Conservation (phyloP, 2,888 invertebrate genomes). For the Glomeris marginata region DNA sequence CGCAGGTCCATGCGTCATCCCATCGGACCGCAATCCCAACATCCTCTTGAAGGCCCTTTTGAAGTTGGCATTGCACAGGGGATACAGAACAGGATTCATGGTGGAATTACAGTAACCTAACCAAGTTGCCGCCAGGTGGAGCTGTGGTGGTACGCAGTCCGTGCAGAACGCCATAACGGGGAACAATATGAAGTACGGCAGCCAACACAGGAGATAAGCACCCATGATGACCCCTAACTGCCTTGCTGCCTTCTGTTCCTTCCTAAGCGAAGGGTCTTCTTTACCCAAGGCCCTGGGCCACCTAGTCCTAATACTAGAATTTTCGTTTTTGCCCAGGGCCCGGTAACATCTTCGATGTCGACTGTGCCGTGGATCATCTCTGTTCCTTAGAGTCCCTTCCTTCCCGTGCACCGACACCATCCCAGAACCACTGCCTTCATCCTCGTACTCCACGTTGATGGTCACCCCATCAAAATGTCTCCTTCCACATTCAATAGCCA, state of each 20-base stretch:
- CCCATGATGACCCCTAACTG: conserved; percentile 43
- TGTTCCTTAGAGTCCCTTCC: conserved; percentile 17
- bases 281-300: conserved; percentile 8
- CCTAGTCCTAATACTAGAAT: conserved; percentile 5
- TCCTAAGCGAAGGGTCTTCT: conserved; percentile 16
- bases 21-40: conserved; percentile 16
- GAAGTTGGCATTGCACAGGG: conserved; percentile 36
- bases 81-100: conserved; percentile 37
- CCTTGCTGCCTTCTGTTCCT: conserved; percentile 38
- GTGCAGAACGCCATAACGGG: conserved; percentile 38
- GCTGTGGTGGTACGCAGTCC: conserved; percentile 31
- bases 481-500: background rate
- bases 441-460: conserved; percentile 22
- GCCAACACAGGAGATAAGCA: conserved; percentile 41
- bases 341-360: conserved; percentile 5
- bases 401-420: conserved; percentile 22
- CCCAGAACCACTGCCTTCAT: conserved; percentile 14
- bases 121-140: conserved; percentile 35
- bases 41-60: conserved; percentile 29
- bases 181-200: conserved; percentile 43
- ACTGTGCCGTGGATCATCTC: background rate
- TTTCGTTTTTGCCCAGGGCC: background rate
- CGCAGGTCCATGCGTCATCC: conserved; percentile 7
- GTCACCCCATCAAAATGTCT: conserved; percentile 19
- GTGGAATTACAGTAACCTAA: conserved; percentile 38